Conservation (phyloP, 1,140 invertebrate genomes). For the Drosophila tani region DNA sequence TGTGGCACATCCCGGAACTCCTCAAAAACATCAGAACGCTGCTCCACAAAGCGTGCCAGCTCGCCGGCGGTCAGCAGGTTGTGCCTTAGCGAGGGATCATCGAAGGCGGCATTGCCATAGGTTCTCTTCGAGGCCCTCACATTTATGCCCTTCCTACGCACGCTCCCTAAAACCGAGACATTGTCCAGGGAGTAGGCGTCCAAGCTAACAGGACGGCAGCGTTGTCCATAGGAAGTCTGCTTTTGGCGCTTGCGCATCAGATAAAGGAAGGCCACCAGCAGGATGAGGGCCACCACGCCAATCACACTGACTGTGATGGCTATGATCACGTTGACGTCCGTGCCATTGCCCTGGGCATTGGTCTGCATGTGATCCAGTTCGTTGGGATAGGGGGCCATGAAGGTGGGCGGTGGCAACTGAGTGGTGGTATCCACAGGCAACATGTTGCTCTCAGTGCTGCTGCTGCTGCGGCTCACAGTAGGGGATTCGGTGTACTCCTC, state of each 20-base stretch:
- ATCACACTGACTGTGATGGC: conserved; percentile 86
- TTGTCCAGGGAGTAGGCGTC: conserved; percentile 96
- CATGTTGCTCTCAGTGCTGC: conserved; percentile 22
- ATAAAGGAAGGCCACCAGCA: conserved; percentile 89
- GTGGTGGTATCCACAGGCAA: conserved; percentile 22
- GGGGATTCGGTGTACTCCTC: conserved; percentile 6
- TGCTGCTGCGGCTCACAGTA: conserved; percentile 20
- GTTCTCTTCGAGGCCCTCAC: conserved; percentile 93
- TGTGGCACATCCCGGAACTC: conserved; percentile 93
- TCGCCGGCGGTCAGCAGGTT: conserved; percentile 84
- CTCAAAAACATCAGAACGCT: conserved; percentile 90
- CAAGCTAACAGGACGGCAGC: conserved; percentile 93
- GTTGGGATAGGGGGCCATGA: conserved; percentile 35
- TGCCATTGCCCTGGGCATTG: conserved; percentile 56
- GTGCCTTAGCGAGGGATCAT: conserved; percentile 88
- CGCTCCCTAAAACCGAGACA: conserved; percentile 92
- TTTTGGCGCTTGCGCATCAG: conserved; percentile 90
- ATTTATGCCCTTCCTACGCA: conserved; percentile 89
- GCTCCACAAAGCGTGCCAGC: conserved; percentile 90
- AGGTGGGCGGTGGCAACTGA: conserved; percentile 23
- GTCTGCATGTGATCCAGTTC: conserved; percentile 61
- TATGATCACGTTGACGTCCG: conserved; percentile 85
- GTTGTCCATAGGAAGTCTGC: conserved; percentile 90
- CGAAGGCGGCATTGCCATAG: conserved; percentile 96
- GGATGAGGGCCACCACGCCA: conserved; percentile 86